A percentile compares a stretch with the other conserved stretches of the same genome.
These are phyloP conservation scores for Boulengeromyrus knoepffleri DNA, from an alignment of 2,113 vertebrate species.

Conservation along the genomic window DNA sequence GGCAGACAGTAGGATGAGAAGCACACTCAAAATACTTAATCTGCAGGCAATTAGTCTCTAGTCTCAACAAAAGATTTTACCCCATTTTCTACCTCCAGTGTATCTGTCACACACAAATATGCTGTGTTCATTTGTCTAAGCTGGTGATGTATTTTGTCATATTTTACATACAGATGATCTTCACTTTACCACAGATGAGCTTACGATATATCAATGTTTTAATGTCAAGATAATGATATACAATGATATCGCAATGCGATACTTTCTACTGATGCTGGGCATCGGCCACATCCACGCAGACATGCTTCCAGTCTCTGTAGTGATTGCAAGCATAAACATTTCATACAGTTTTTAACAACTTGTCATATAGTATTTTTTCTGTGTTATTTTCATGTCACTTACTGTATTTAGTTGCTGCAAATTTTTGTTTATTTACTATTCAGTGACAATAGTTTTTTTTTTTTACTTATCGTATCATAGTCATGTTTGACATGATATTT, in stretches of 20 bases:
- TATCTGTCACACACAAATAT: neutral
- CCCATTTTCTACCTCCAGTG: neutral
- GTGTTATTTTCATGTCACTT: neutral
- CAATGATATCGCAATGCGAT: neutral
- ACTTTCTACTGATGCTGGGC: too few species aligned
- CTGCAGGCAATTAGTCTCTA: neutral
- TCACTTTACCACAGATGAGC: neutral
- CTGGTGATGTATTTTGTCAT: neutral
- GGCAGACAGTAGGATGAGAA: neutral
- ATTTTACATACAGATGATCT: neutral
- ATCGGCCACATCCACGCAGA: too few species aligned
- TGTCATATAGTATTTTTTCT: neutral
- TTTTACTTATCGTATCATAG: neutral
- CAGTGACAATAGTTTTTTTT: too few species aligned
- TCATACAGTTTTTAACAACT: neutral
- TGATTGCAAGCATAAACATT: neutral
- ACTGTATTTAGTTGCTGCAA: neutral
- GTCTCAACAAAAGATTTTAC: neutral
- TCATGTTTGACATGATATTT: neutral
- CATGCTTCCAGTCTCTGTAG: too few species aligned
- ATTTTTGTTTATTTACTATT: neutral
- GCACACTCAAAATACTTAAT: neutral
- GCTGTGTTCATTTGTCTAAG: neutral
- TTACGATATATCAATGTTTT: neutral
- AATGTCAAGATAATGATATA: neutral